Conservation (phyloP, 2,888 invertebrate species). For the Luperina testacea region DNA sequence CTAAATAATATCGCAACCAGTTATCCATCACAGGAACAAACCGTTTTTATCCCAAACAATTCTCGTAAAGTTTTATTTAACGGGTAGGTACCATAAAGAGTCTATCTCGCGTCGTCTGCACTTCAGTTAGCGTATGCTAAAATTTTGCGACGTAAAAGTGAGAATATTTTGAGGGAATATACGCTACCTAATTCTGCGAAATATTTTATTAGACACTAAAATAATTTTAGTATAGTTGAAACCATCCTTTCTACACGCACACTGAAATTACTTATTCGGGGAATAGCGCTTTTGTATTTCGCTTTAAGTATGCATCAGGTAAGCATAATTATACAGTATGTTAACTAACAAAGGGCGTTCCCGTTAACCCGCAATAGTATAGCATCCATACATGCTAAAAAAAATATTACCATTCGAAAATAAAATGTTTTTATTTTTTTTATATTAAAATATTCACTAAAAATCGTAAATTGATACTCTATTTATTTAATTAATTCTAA, state of each 20-base stretch:
- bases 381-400: too few relatives aligned
- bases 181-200: constrained; percentile 58
- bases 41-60: constrained; percentile 30
- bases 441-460: too few relatives aligned
- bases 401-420: too few relatives aligned
- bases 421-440: too few relatives aligned
- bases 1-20: background rate
- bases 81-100: constrained; percentile 40
- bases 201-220: constrained; percentile 60
- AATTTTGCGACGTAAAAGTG: constrained; percentile 56
- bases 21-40: constrained; percentile 7
- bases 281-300: constrained; percentile 21
- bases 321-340: too few relatives aligned
- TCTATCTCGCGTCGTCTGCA: constrained; percentile 47
- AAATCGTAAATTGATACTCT: too few relatives aligned
- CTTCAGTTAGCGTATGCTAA: constrained; percentile 56
- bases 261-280: constrained; percentile 32
- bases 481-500: too few relatives aligned
- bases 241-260: constrained; percentile 28
- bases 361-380: too few relatives aligned
- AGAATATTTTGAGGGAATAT: constrained; percentile 58
- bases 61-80: constrained; percentile 41
- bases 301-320: constrained; percentile 24
- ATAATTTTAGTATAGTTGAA: constrained; percentile 57
- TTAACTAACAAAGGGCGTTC: too few relatives aligned